Evolutionary conservation across 2,797 vertebrate genomes (phyloP).

Genomic region (Rhinatrema bivittatum): DNA sequence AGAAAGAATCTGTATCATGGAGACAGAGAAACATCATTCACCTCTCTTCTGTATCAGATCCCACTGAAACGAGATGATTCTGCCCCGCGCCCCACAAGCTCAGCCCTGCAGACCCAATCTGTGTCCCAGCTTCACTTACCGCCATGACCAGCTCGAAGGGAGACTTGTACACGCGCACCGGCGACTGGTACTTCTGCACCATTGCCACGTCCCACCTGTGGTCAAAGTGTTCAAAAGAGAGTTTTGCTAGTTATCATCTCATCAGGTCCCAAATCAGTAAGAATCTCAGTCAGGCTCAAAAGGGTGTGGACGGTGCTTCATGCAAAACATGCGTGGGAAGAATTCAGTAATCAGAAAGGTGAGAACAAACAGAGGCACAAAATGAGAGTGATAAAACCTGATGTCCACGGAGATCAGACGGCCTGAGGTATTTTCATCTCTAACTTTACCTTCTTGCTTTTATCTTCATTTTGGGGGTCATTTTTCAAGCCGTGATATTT

Average conservation of each 20-base stretch:
- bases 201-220: conserved; percentile 51
- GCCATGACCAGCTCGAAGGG: conserved; percentile 96
- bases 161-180: conserved; percentile 91
- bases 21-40: too few species aligned
- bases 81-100: too few species aligned
- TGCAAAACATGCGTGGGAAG: not conserved
- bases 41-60: too few species aligned
- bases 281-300: not conserved
- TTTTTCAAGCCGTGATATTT: too few species aligned
- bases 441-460: too few species aligned
- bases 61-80: not conserved
- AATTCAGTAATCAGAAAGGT: not conserved
- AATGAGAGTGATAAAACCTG: accelerated
- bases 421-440: too few species aligned
- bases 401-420: not conserved
- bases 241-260: not conserved
- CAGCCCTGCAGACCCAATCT: too few species aligned
- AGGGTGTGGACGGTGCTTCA: too few species aligned
- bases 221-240: not conserved
- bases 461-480: too few species aligned
- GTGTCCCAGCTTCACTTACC: conserved; percentile 84
- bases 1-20: too few species aligned
- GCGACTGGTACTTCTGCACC: conserved; percentile 98
- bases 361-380: not conserved
- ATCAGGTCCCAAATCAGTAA: not conserved